Conservation (phyloP, 2,113 vertebrate genomes). For the Carassius carassius region DNA sequence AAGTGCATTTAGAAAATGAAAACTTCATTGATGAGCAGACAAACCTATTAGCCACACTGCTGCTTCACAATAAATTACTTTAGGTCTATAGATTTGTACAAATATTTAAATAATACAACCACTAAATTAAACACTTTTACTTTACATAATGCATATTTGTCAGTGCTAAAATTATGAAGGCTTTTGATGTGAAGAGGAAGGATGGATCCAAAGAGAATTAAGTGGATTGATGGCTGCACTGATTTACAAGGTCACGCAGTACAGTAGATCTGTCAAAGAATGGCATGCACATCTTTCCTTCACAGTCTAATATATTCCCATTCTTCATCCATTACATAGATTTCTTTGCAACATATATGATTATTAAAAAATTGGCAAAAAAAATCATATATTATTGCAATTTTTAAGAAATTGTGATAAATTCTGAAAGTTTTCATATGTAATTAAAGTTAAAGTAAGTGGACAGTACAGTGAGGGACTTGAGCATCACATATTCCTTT, state of each 20-base stretch:
- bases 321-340: background rate
- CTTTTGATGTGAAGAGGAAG: conserved; percentile 2
- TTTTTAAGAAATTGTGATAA: too few species aligned
- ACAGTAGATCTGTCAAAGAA: conserved; percentile 20
- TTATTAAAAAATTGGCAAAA: background rate
- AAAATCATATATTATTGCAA: too few species aligned
- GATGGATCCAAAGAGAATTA: background rate
- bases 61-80: conserved; percentile 5
- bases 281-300: background rate
- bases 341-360: background rate
- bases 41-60: conserved; percentile 24
- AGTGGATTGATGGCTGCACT: conserved; percentile 31
- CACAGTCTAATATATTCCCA: background rate
- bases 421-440: too few species aligned
- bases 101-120: background rate
- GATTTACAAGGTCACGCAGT: conserved; percentile 27
- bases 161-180: conserved; percentile 3
- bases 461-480: too few species aligned
- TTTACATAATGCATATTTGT: conserved; percentile 23
- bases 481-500: too few species aligned
- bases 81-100: conserved; percentile 8
- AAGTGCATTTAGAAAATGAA: conserved; percentile 40
- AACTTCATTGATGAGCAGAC: conserved; percentile 20
- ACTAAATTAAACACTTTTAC: conserved; percentile 7
- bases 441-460: too few species aligned